phyloP scores from a whole-genome alignment of 2,888 invertebrate genomes.

The Cerastis rubricosa region DNA sequence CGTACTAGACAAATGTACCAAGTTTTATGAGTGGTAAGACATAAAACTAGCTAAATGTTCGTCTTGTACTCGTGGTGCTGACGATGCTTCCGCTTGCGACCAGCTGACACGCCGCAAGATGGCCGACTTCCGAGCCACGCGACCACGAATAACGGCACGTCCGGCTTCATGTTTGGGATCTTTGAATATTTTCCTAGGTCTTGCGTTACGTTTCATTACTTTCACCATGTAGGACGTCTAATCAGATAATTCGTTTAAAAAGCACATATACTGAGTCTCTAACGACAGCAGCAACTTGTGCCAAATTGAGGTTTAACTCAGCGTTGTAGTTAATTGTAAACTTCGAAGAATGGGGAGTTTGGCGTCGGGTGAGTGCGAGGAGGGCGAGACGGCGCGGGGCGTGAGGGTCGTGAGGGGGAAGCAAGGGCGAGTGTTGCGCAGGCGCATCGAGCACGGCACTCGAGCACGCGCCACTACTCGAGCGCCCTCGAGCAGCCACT shows the following conservation, averaged over 20 bases:
- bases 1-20: slow-evolving; percentile 72
- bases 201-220: slow-evolving; percentile 34
- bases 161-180: slow-evolving; percentile 70
- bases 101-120: slow-evolving; percentile 79
- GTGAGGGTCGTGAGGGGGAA: slow-evolving; percentile 40
- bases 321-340: slow-evolving; percentile 86
- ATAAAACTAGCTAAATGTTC: slow-evolving; percentile 80
- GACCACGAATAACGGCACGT: slow-evolving; percentile 71
- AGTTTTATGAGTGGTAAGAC: slow-evolving; percentile 81
- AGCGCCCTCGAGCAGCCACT: slow-evolving; percentile 86
- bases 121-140: slow-evolving; percentile 75
- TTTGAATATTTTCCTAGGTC: slow-evolving; percentile 59
- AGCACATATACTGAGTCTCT: slow-evolving; percentile 52
- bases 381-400: slow-evolving; percentile 53
- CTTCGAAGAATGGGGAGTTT: slow-evolving; percentile 72
- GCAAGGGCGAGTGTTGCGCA: slow-evolving; percentile 77
- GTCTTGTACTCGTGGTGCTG: slow-evolving; percentile 74
- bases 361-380: slow-evolving; percentile 57
- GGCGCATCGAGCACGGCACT: slow-evolving; percentile 84
- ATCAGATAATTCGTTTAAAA: slow-evolving; percentile 48
- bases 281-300: slow-evolving; percentile 73
- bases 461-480: slow-evolving; percentile 89
- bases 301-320: slow-evolving; percentile 84
- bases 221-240: slow-evolving; percentile 31
- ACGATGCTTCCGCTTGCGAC: slow-evolving; percentile 73